Conservation (phyloP, 2,888 invertebrate genomes). For the Linhomoeus sp. region DNA sequence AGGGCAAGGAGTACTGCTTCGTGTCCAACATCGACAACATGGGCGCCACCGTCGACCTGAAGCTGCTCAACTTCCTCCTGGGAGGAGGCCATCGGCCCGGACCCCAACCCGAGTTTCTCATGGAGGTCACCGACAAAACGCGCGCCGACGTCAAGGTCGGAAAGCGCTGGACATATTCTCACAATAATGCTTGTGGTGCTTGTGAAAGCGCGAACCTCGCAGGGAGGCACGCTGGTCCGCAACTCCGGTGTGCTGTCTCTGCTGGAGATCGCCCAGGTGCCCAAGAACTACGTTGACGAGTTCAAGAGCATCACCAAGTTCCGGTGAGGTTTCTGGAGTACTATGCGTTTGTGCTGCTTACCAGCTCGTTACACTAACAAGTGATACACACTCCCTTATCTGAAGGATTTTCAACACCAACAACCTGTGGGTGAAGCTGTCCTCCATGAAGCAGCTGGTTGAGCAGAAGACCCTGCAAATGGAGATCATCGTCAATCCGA, state of each 20-base stretch:
- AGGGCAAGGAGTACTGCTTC: slow-evolving; percentile 47
- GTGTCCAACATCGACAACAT: slow-evolving; percentile 85
- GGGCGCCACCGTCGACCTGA: slow-evolving; percentile 91
- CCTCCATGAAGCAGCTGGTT: slow-evolving; percentile 66
- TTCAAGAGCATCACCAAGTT: slow-evolving; percentile 97
- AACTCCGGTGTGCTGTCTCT: slow-evolving; percentile 81
- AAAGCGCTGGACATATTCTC: no score
- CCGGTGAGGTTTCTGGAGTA: no score
- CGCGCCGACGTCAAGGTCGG: slow-evolving; percentile 53
- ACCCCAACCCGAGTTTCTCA: slow-evolving; percentile 63
- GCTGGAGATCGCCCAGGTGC: slow-evolving; percentile 95
- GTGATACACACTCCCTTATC: background rate
- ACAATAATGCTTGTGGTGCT: no score
- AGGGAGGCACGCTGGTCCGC: slow-evolving; percentile 87
- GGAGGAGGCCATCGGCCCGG: slow-evolving; percentile 1
- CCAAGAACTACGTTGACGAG: slow-evolving; percentile 79
- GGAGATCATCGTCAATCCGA: slow-evolving; percentile 94
- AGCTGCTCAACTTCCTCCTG: slow-evolving; percentile 41
- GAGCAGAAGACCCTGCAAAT: slow-evolving; percentile 61
- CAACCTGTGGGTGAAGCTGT: slow-evolving; percentile 85
- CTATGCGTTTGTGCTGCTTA: slow-evolving; percentile 13
- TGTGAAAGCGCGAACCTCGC: no score
- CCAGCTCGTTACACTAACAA: no score
- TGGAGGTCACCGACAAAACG: slow-evolving; percentile 99
- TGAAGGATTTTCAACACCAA: slow-evolving; percentile 87